These are phyloP conservation scores for Aspidapion aeneum DNA, from an alignment of 2,888 invertebrate species.

Conservation along the genomic window DNA sequence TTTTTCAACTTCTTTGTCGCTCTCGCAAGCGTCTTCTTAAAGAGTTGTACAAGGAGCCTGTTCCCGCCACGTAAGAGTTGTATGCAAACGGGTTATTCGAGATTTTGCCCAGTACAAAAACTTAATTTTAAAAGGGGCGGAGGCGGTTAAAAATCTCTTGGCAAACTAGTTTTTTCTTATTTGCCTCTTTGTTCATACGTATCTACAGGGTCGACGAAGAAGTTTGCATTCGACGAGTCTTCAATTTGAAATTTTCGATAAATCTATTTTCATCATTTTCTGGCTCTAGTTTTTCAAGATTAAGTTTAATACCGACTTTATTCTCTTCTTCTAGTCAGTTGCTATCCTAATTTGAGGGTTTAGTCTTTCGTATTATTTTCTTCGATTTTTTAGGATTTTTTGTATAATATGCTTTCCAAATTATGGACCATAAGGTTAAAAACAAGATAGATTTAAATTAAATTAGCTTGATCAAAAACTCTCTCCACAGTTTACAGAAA, in stretches of 20 bases:
- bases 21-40: not conserved
- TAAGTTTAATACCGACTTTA: no score
- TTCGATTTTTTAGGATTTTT: no score
- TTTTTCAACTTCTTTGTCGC: not conserved
- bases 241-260: slow-evolving; percentile 3
- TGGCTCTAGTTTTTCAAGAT: no score
- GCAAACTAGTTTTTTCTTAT: slow-evolving; percentile 36
- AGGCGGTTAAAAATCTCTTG: slow-evolving; percentile 45
- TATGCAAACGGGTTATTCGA: slow-evolving; percentile 46
- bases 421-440: no score
- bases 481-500: no score
- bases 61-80: slow-evolving; percentile 7
- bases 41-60: not conserved
- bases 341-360: no score
- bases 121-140: slow-evolving; percentile 46
- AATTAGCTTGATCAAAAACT: no score
- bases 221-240: not conserved
- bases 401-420: no score
- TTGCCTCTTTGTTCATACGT: slow-evolving; percentile 4
- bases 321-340: no score
- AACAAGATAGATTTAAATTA: no score
- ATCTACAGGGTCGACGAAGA: slow-evolving; percentile 7
- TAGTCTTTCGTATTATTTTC: no score
- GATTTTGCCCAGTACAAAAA: slow-evolving; percentile 41
- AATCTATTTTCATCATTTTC: no score